phyloP scores from a whole-genome alignment of 37 sponge, comb jelly and placozoan genomes.

The Oscarella lobularis region DNA sequence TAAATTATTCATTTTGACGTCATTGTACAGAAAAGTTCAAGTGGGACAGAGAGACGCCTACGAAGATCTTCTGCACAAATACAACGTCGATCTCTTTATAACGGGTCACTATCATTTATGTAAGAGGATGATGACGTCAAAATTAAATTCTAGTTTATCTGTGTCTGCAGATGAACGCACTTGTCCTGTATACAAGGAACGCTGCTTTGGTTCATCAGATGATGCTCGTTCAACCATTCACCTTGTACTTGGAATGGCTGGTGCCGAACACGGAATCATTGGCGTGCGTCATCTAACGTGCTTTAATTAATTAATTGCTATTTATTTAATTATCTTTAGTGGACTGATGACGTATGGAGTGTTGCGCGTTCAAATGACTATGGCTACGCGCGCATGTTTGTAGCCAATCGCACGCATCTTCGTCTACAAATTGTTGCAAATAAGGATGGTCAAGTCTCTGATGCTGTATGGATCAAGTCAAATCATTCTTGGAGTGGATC shows the following conservation, averaged over 20 bases:
- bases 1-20: too few species aligned
- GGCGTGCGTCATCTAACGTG: neutral
- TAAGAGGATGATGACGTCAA: neutral
- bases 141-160: neutral
- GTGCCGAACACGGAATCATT: conserved; percentile 11
- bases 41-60: conserved; percentile 13
- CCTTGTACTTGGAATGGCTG: conserved; percentile 40
- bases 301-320: too few species aligned
- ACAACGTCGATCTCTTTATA: conserved; percentile 40
- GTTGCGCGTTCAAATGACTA: neutral
- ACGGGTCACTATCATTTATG: conserved; percentile 37
- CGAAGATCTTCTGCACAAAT: conserved; percentile 37
- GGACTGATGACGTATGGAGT: neutral
- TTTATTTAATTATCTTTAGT: too few species aligned
- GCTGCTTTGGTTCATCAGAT: too few species aligned
- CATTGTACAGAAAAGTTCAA: too few species aligned
- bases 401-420: neutral
- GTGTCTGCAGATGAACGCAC: conserved; percentile 36
- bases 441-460: neutral
- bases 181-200: conserved; percentile 31
- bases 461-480: neutral
- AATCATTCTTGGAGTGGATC: neutral
- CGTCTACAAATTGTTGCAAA: neutral
- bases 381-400: neutral
- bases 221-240: conserved; percentile 27